phyloP scores from a whole-genome alignment of 1,140 invertebrate genomes.

The Hylaeus volcanicus region DNA sequence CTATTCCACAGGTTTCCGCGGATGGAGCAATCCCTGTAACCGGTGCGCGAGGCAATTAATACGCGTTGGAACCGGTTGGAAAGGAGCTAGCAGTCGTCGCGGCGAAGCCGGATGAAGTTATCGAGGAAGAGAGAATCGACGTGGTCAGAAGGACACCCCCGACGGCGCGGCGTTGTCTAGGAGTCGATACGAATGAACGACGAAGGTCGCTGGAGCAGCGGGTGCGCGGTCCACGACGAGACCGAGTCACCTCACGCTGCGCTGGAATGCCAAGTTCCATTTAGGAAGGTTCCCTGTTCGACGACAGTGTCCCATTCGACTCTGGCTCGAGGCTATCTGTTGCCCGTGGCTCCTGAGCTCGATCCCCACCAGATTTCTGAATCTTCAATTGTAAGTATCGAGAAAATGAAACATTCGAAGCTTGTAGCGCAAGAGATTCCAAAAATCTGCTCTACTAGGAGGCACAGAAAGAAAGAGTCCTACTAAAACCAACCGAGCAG shows the following conservation, averaged over 20 bases:
- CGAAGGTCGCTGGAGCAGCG: conserved; percentile 42
- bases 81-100: conserved; percentile 19
- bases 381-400: too few species aligned
- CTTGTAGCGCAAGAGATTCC: too few species aligned
- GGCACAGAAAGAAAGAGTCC: too few species aligned
- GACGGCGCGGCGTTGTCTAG: conserved; percentile 49
- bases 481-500: too few species aligned
- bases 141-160: conserved; percentile 51
- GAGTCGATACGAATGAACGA: conserved; percentile 38
- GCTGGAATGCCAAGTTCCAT: conserved; percentile 64
- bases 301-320: conserved; percentile 50
- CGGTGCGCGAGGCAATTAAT: conserved; percentile 28
- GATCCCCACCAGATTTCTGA: too few species aligned
- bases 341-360: not conserved
- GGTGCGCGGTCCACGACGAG: conserved; percentile 41
- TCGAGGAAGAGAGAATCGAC: conserved; percentile 50
- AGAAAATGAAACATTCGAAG: too few species aligned
- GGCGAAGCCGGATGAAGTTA: conserved; percentile 43
- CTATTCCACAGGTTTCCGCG: not conserved
- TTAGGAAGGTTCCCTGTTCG: conserved; percentile 33
- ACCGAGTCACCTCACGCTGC: conserved; percentile 53
- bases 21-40: not conserved
- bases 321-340: not conserved
- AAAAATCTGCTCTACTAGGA: too few species aligned
- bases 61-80: conserved; percentile 46